phyloP scores from a whole-genome alignment of 2,888 invertebrate genomes.

The Lysandra coridon region DNA sequence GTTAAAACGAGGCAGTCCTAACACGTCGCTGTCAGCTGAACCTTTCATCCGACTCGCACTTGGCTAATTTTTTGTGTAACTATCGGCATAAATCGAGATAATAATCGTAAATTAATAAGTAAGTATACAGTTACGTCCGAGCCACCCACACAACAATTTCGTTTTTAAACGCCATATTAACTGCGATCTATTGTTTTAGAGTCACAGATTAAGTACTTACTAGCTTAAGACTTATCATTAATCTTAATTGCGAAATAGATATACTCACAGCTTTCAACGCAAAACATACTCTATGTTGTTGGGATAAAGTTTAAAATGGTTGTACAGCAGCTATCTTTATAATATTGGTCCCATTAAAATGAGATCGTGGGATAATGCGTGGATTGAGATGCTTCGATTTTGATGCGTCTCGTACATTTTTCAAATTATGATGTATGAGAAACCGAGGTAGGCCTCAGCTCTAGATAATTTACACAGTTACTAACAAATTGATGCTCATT shows the following conservation, averaged over 20 bases:
- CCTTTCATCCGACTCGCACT: too few species aligned
- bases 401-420: background rate
- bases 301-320: conserved; percentile 61
- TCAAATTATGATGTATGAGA: background rate
- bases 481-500: too few species aligned
- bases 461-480: too few species aligned
- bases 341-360: conserved; percentile 73
- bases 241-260: conserved; percentile 80
- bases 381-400: conserved; percentile 16
- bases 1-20: too few species aligned
- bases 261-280: conserved; percentile 69
- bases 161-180: conserved; percentile 65
- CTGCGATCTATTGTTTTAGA: conserved; percentile 62
- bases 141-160: conserved; percentile 66
- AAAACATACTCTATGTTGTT: conserved; percentile 57
- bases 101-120: conserved; percentile 13
- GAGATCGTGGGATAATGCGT: conserved; percentile 74
- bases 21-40: too few species aligned
- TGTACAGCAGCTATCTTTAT: conserved; percentile 61
- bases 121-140: conserved; percentile 24
- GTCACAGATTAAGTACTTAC: conserved; percentile 74
- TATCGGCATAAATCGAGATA: conserved; percentile 5
- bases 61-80: background rate
- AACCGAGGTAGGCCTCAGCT: background rate
- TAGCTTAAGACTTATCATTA: conserved; percentile 76